Evolutionary conservation across 2,797 vertebrate genomes (phyloP).

Genomic region (Periophthalmus magnuspinnatus): DNA sequence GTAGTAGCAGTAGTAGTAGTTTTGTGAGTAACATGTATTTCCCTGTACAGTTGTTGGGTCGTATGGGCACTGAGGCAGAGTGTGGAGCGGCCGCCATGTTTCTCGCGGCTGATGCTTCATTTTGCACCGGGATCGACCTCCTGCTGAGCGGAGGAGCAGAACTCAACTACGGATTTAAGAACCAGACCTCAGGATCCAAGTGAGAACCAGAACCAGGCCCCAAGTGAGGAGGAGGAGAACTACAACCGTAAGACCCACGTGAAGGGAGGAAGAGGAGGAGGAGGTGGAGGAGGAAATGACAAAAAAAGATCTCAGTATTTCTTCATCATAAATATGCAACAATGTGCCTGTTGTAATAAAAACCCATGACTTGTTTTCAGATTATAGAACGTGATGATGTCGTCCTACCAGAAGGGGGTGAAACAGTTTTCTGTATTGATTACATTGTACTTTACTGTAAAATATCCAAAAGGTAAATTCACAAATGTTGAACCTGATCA

Average conservation of each 20-base stretch:
- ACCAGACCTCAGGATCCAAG: conserved; percentile 45
- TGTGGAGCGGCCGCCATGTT: conserved; percentile 78
- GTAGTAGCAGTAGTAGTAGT: background rate
- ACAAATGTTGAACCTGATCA: too few species aligned
- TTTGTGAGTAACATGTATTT: background rate
- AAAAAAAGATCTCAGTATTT: too few species aligned
- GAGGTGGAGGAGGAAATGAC: too few species aligned
- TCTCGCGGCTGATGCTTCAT: conserved; percentile 81
- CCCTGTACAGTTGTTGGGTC: conserved; percentile 78
- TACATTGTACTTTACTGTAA: too few species aligned
- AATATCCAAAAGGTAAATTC: too few species aligned
- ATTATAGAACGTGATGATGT: too few species aligned
- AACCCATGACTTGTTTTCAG: too few species aligned
- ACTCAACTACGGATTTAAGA: conserved; percentile 81
- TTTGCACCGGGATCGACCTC: conserved; percentile 83
- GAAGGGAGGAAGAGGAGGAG: too few species aligned
- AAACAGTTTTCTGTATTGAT: too few species aligned
- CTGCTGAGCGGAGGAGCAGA: conserved; percentile 82
- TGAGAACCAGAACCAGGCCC: background rate
- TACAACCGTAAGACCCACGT: background rate
- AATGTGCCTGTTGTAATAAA: too few species aligned
- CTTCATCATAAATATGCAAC: too few species aligned
- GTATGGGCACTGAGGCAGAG: conserved; percentile 82
- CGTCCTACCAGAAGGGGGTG: too few species aligned
- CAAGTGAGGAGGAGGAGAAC: background rate